phyloP scores from a whole-genome alignment of 2,797 vertebrate genomes.

The Acomys russatus region DNA sequence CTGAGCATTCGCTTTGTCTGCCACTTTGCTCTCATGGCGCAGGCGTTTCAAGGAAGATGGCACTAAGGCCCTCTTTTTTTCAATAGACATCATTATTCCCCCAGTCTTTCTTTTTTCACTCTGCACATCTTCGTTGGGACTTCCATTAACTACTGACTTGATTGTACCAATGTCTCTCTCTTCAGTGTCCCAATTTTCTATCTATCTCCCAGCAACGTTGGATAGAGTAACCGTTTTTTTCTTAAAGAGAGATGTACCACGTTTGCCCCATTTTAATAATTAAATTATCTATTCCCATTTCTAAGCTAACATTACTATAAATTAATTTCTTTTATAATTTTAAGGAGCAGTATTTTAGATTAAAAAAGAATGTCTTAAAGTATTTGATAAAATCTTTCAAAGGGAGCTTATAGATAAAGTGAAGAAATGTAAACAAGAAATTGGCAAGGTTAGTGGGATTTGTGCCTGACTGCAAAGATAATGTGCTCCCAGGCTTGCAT shows the following conservation, averaged over 20 bases:
- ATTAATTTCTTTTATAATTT: constrained; percentile 62
- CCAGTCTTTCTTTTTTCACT: neutral
- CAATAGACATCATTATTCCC: neutral
- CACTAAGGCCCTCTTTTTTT: neutral
- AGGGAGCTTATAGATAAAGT: constrained; percentile 67
- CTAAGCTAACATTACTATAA: constrained; percentile 50
- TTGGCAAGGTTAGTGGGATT: constrained; percentile 52
- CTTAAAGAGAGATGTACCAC: neutral
- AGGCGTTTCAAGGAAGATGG: too few species aligned
- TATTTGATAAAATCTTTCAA: constrained; percentile 59
- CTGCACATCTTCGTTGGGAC: neutral
- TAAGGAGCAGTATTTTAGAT: constrained; percentile 53
- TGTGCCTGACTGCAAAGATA: constrained; percentile 67
- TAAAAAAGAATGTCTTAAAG: constrained; percentile 59
- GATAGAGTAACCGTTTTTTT: constrained; percentile 1
- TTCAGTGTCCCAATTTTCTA: neutral
- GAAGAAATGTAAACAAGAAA: constrained; percentile 55
- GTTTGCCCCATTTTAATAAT: neutral
- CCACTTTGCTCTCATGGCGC: too few species aligned
- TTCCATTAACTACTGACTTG: neutral
- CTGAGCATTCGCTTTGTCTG: too few species aligned
- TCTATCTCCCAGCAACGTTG: neutral
- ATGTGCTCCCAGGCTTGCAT: constrained; percentile 36
- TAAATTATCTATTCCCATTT: constrained; percentile 27
- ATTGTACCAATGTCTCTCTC: neutral